Evolutionary conservation across 2,797 vertebrate genomes (phyloP).

Genomic region (Anas bahamensis): DNA sequence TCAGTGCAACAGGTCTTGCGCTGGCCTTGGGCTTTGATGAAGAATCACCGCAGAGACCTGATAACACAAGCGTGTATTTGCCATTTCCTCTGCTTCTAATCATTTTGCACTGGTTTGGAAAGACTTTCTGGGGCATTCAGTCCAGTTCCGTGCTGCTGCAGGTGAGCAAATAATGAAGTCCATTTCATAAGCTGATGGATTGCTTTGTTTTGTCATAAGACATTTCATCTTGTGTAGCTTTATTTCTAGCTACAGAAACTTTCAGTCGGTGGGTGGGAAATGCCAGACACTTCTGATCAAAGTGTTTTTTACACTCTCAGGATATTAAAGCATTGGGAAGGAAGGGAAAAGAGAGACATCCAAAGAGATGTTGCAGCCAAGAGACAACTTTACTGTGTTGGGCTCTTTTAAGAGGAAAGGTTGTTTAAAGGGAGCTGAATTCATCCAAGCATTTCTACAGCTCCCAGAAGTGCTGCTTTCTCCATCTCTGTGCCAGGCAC

Average conservation of each 20-base stretch:
- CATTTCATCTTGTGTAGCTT: not conserved
- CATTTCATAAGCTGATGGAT: not conserved
- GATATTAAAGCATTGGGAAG: not conserved
- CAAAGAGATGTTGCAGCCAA: not conserved
- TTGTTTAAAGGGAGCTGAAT: not conserved
- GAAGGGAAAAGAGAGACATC: not conserved
- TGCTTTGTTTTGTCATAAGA: conserved; percentile 7
- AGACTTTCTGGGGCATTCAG: not conserved
- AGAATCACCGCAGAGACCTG: not conserved
- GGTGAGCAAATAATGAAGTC: conserved; percentile 9
- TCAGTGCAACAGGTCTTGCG: not conserved
- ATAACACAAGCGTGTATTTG: not conserved
- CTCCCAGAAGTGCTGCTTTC: not conserved
- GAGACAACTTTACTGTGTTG: not conserved
- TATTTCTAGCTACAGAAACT: conserved; percentile 10
- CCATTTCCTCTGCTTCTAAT: not conserved
- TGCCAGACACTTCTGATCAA: not conserved
- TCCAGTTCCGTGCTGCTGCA: not conserved
- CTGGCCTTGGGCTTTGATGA: not conserved
- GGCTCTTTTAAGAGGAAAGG: not conserved
- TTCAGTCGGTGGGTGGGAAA: not conserved
- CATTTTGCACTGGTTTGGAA: not conserved
- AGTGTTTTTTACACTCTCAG: not conserved
- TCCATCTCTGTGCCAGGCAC: too few species aligned
- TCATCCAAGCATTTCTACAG: not conserved